These are phyloP conservation scores for Scrobipalpa atriplicella DNA, from an alignment of 2,888 invertebrate genomes.

Conservation along the genomic window DNA sequence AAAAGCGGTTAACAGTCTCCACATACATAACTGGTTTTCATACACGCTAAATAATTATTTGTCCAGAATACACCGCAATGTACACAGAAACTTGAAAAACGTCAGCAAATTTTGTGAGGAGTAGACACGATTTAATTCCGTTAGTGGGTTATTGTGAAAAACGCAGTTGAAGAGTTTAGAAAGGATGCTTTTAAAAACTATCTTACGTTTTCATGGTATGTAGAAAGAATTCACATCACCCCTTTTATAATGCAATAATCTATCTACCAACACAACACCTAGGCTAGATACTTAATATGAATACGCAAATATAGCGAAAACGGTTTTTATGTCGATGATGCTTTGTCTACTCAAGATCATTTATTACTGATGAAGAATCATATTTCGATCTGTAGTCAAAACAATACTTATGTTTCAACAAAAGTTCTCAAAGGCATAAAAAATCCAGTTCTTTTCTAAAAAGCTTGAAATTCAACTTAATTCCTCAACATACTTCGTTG, in stretches of 20 bases:
- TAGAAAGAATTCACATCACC: too few relatives aligned
- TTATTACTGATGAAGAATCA: too few relatives aligned
- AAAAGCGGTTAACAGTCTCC: conserved; percentile 40
- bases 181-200: background rate
- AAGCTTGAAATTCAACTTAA: background rate
- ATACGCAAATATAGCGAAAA: too few relatives aligned
- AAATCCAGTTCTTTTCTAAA: background rate
- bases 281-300: too few relatives aligned
- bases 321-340: too few relatives aligned
- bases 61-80: background rate
- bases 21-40: conserved; percentile 1
- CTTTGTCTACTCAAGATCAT: too few relatives aligned
- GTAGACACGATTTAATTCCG: conserved; percentile 54
- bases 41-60: background rate
- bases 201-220: background rate
- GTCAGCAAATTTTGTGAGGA: conserved; percentile 9
- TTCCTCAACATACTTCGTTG: background rate
- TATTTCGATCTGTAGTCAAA: too few relatives aligned
- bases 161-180: background rate
- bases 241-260: too few relatives aligned
- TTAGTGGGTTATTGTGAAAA: conserved; percentile 56
- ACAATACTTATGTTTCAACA: too few relatives aligned
- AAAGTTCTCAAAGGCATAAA: background rate
- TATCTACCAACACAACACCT: too few relatives aligned
- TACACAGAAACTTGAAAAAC: background rate